Conservation (phyloP, 2,888 invertebrate species). For the Miltochrista miniata region DNA sequence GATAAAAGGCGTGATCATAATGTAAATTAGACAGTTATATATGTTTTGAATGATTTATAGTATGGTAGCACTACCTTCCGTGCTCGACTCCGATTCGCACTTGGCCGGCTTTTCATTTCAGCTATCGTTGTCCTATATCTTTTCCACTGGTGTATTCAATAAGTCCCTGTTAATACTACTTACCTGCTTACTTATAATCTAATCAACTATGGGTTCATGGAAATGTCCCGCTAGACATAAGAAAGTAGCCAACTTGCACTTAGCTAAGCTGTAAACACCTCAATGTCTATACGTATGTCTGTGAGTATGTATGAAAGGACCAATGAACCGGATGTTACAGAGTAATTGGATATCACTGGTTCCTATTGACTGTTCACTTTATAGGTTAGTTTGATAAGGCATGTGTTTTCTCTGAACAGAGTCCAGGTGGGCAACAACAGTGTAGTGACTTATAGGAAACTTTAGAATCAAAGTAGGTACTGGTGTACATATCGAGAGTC, state of each 20-base stretch:
- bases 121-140: too few relatives aligned
- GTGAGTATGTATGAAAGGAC: conserved; percentile 24
- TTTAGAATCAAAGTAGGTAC: too few relatives aligned
- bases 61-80: too few relatives aligned
- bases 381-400: conserved; percentile 11
- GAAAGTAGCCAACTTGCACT: conserved; percentile 51
- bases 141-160: background rate
- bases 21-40: too few relatives aligned
- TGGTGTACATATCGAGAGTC: too few relatives aligned
- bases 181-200: conserved; percentile 34
- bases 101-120: background rate
- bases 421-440: conserved; percentile 1
- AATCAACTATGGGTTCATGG: conserved; percentile 53
- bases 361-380: conserved; percentile 13
- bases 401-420: conserved; percentile 9
- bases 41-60: too few relatives aligned
- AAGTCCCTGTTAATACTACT: conserved; percentile 16
- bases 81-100: too few relatives aligned
- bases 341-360: conserved; percentile 29
- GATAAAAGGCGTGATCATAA: too few relatives aligned
- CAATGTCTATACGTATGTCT: conserved; percentile 20
- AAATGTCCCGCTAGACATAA: conserved; percentile 49
- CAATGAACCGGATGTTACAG: conserved; percentile 34
- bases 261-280: conserved; percentile 29
- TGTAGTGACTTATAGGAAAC: background rate